Evolutionary conservation across 1,140 invertebrate species (phyloP), one percentile per base, ranked within the genome.

Genomic region (Aradophagus sp.): DNA sequence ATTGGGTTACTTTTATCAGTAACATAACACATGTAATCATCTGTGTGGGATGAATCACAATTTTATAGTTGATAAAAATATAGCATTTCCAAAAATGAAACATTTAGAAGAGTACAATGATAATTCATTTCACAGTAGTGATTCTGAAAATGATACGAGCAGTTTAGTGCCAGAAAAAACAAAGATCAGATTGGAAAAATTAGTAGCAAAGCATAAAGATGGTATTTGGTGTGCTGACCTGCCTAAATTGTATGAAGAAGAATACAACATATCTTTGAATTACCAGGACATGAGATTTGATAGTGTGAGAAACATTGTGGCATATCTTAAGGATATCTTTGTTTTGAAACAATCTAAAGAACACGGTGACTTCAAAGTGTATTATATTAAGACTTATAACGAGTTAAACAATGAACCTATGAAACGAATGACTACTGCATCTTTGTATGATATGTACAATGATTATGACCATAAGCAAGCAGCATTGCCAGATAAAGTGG

Each of bases 211-310:
- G 16, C 10, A 77, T 69, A 72, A 77, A 6, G 44, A 83, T 16
- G 84, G 84, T 2, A 85, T 86, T 15, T 82, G 77, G 79, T 84
- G 83, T 48, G 66, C 79, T 0, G 75, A 84, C 0, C 14, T 86
- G 1, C 81, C 83, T 0, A 38, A 62, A 1, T 17, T 70, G 5
- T 86, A 83, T 55, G 10, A 66, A 5, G 29, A 77, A 11, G 73
- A 80, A 17, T 84, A 83, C 36, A 75, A 71, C 0, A 12, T 80
- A 6, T 13, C 47, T 0, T 59, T 86, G 5, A 77, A 82, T 38
- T 85, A 82, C 13, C 10, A 17, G 8, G 77, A 80, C 2, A 14
- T 82, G 3, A 82, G 83, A 2, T 86, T 83, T 16, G 48, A 56
- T 2, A 81, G 78, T 50, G 74, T 85, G 2, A 47, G 52, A 8